phyloP scores from a whole-genome alignment of 1,140 invertebrate species.

The Leptinotarsa undecemlineata region DNA sequence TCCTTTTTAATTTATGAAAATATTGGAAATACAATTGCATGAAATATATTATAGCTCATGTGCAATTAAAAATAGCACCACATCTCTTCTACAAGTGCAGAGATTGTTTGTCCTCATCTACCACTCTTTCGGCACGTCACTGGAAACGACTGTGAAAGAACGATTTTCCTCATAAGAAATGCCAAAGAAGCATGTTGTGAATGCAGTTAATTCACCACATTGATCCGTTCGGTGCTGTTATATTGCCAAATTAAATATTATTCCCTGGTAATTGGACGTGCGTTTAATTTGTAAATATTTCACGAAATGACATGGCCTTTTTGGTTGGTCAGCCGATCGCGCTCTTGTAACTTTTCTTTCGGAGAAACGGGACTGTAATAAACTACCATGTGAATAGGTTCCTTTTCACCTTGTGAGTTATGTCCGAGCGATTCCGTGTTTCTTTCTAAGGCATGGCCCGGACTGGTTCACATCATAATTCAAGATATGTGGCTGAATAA shows the following conservation, averaged over 20 bases:
- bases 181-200: not conserved
- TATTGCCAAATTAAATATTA: constrained; percentile 2
- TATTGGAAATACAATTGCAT: no score
- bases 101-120: no score
- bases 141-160: not conserved
- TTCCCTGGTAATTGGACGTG: constrained; percentile 1
- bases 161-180: not conserved
- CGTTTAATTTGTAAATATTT: constrained; percentile 4
- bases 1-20: no score
- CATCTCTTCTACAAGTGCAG: no score
- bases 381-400: not conserved
- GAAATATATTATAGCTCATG: no score
- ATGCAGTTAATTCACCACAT: not conserved
- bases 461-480: no score
- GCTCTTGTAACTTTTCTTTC: not conserved
- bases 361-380: not conserved
- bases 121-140: not conserved
- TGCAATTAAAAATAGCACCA: no score
- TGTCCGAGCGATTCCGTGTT: not conserved
- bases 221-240: not conserved
- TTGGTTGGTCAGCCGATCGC: not conserved
- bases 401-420: not conserved
- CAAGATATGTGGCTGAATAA: no score
- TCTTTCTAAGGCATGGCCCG: no score
- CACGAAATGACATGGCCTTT: not conserved